Percentiles rank a stretch among this genome's conserved stretches.
Evolutionary conservation across 2,888 invertebrate genomes (phyloP).

Genomic region (Melikaiella ostensackeni): DNA sequence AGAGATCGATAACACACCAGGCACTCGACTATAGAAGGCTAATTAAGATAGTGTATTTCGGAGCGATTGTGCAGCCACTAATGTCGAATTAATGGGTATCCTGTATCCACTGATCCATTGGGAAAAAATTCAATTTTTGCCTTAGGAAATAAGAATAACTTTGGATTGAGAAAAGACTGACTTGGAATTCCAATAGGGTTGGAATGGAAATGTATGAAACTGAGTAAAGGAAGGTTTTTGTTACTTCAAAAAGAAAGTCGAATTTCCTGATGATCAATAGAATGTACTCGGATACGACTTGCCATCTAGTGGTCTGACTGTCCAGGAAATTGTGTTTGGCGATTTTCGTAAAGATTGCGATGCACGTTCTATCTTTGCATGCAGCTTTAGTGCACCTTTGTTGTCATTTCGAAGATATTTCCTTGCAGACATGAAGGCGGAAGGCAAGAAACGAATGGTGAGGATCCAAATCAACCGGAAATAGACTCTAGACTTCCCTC

Average conservation of each 20-base stretch:
- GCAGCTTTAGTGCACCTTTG: conserved; percentile 36
- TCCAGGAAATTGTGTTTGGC: conserved; percentile 71
- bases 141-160: background rate
- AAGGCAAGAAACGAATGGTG: conserved; percentile 12
- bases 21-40: conserved; percentile 37
- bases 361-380: conserved; percentile 66
- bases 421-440: background rate
- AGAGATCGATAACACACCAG: conserved; percentile 39
- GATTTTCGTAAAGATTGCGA: conserved; percentile 68
- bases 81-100: conserved; percentile 27
- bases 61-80: conserved; percentile 28
- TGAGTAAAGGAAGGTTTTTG: background rate
- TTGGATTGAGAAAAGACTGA: background rate
- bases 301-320: conserved; percentile 45
- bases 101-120: background rate
- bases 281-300: conserved; percentile 5
- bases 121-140: background rate
- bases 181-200: background rate
- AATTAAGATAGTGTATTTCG: conserved; percentile 37
- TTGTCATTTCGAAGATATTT: background rate
- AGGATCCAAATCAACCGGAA: conserved; percentile 1
- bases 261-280: background rate
- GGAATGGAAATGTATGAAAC: background rate
- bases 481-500: background rate
- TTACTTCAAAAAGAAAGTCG: background rate